Base-by-base conservation (phyloP, 2,797 vertebrate species). In the Rousettus madagascariensis region DNA sequence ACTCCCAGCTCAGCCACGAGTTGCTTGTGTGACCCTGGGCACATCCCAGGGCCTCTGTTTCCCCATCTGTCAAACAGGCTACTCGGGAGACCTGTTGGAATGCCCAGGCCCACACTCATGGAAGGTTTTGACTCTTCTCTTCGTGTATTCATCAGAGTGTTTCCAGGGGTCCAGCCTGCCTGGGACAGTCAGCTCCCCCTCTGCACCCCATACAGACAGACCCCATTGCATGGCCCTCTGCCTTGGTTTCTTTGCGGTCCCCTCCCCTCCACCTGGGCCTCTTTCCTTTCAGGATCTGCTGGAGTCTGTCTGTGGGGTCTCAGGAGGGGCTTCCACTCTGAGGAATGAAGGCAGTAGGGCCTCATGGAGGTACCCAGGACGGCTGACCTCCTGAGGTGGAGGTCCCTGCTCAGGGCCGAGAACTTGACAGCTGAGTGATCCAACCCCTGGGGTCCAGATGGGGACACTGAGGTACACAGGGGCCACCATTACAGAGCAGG, bases 181-280 rank as follows among this genome's bases (percentile, higher is more conserved):
- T 41, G 61, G 51, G 15, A 24, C 0, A 0, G 49, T 10, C 7
- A 55, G 30, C 11, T 43, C 49, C 4, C 75, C 26, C 49, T 20
- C 49, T 24, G 3, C 5, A 0, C 63, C 59, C n/a, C n/a, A n/a
- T n/a, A n/a, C n/a, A n/a, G n/a, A n/a, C n/a, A n/a, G 1, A 1
- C 10, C 30, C 1, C 41, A 0, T 22, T n/a, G 77, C 20, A 0
- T 41, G n/a, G 41, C 30, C 16, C 24, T 22, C 1, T 6, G 2
- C 63, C 66, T 66, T 30, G 61, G 15, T 51, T 72, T 22, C 63
- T 85, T 2, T 79, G 43, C 55, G 61, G 9, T 12, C 57, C 7
- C 24, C 72, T 63, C 57, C 69, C 2, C 17, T 63, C n/a, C 13
- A 19, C 55, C 51, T 36, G 30, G 30, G 33, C 4, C 16, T n/a